These are phyloP conservation scores for Polypedilum vanderplanki DNA, from an alignment of 1,140 invertebrate species.

Conservation along the genomic window DNA sequence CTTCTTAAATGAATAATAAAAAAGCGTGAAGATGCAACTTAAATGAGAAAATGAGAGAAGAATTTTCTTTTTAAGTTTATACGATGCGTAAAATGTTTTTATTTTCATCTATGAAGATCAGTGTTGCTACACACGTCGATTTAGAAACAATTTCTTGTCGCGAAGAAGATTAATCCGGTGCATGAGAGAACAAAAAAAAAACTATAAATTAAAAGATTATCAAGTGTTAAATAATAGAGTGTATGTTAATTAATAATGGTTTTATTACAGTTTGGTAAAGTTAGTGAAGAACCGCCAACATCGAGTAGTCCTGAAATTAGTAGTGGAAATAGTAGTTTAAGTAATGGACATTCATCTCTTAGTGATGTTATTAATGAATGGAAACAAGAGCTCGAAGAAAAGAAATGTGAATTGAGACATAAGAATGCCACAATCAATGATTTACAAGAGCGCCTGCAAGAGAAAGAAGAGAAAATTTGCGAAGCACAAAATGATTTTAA, in stretches of 20 bases:
- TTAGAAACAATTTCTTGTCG: too few species aligned
- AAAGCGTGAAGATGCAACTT: too few species aligned
- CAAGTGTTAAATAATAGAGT: too few species aligned
- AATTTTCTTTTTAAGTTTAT: too few species aligned
- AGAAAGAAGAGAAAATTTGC: neutral
- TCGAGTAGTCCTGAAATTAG: conserved; percentile 2
- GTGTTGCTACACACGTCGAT: too few species aligned
- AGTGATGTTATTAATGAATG: conserved; percentile 24
- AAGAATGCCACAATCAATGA: neutral
- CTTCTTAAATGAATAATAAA: neutral
- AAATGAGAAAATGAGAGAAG: too few species aligned
- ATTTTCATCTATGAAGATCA: too few species aligned
- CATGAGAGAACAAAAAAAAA: too few species aligned
- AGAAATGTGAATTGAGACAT: neutral
- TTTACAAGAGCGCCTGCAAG: neutral
- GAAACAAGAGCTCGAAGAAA: neutral
- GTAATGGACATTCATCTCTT: conserved; percentile 9
- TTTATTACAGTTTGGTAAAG: neutral
- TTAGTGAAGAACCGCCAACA: neutral
- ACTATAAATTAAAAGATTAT: too few species aligned
- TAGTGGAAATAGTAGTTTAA: neutral
- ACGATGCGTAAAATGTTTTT: too few species aligned
- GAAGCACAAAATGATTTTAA: neutral
- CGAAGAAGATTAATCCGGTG: too few species aligned
- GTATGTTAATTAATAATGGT: neutral